Base-by-base conservation (phyloP, 2,888 invertebrate species). In the Lepas anatifera region DNA sequence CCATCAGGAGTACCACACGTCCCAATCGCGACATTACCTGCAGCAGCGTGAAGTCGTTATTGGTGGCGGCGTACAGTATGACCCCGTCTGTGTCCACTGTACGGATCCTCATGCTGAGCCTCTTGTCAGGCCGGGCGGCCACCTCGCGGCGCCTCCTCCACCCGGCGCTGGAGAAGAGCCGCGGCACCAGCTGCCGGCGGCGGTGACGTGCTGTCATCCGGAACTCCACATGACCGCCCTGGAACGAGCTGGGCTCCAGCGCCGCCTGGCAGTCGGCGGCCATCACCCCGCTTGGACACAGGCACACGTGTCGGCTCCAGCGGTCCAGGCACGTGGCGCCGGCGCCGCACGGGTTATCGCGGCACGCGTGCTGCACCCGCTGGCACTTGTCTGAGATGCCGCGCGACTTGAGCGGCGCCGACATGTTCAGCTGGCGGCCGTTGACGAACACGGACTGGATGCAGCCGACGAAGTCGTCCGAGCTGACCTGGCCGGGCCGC, bases 401-500 rank as follows among this genome's bases (percentile, higher is more conserved):
- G 8, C 86, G 84, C 6, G 89, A 86, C 68, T 86, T 83, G 3
- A 91, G 75, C 0, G 94, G 92, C 75, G 84, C 87, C 71, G 90
- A 90, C 69, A 95, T 81, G 78, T 95, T 94, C 35, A 95, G 78
- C 1, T 87, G 82, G 32, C 92, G 85, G 6, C 94, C 95, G 77
- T 96, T 95, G 69, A 96, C 86, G 0, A 89, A 86, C 2, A 95
- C 89, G 75, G 92, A 92, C 77, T 95, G 93, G 74, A 96, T 87
- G 78, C 97, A 97, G 8, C 97, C 97, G 25, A 95, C 88, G 72
- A 97, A 87, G 78, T 96, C 95, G 78, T 95, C 95, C 0, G 94
- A 89, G 76, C 89, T 89, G 50, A 96, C 87, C 81, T 95, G 95
- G 0, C 92, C 93, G 0, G 92, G 92, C 64, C 94, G 85, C 78